phyloP scores from a whole-genome alignment of 2,888 invertebrate species.

The Heliconius charithonia region DNA sequence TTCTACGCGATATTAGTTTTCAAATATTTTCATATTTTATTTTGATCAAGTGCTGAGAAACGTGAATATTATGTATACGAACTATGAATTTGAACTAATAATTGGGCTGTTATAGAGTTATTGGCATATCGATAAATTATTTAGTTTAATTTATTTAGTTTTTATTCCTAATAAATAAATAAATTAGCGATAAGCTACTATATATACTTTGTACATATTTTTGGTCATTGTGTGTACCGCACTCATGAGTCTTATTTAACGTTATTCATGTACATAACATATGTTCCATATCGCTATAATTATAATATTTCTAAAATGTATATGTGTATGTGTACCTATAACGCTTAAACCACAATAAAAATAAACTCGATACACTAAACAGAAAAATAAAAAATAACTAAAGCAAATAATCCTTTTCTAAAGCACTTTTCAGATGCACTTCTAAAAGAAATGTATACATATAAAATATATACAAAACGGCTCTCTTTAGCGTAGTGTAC shows the following conservation, averaged over 20 bases:
- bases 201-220: no score
- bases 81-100: not conserved
- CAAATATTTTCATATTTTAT: not conserved
- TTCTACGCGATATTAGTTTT: slow-evolving; percentile 12
- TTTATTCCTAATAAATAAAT: no score
- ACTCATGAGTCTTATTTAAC: no score
- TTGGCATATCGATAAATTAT: no score
- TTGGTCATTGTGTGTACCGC: no score
- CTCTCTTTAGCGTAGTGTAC: slow-evolving; percentile 27
- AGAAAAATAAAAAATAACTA: not conserved
- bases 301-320: not conserved
- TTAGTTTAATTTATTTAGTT: no score
- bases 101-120: no score
- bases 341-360: not conserved
- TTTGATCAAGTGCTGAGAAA: not conserved
- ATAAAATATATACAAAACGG: slow-evolving; percentile 25
- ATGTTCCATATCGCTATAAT: not conserved
- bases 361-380: not conserved
- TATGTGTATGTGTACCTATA: not conserved
- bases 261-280: no score
- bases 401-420: not conserved
- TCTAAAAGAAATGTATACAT: slow-evolving; percentile 17
- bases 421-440: slow-evolving; percentile 8
- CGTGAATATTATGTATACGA: not conserved
- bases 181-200: no score